These are phyloP conservation scores for Tachuris rubrigastra DNA, from an alignment of 2,113 vertebrate species.

Conservation along the genomic window DNA sequence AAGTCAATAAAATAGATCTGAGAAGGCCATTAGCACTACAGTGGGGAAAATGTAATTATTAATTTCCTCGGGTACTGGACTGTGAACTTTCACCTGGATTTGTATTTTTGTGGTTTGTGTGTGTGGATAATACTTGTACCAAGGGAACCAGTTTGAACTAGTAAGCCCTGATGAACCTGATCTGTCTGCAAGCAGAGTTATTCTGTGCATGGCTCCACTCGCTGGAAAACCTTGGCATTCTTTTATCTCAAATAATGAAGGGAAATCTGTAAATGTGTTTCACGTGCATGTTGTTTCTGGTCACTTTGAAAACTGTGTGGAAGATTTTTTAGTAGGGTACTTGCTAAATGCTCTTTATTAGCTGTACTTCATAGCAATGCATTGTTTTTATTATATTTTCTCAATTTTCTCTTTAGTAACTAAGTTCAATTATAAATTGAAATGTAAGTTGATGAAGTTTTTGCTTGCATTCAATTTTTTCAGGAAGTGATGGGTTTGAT, in stretches of 20 bases:
- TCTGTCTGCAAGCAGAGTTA: neutral
- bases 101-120: neutral
- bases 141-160: neutral
- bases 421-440: neutral
- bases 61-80: neutral
- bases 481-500: conserved; percentile 16
- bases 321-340: neutral
- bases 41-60: neutral
- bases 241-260: neutral
- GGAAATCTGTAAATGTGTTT: neutral
- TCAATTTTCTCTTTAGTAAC: neutral
- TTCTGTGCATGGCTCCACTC: neutral
- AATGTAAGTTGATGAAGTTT: neutral
- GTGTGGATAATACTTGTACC: neutral
- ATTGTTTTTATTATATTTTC: neutral
- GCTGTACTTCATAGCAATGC: neutral
- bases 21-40: neutral
- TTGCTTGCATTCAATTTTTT: conserved; percentile 18
- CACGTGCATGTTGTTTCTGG: rapidly evolving
- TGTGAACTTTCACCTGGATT: neutral
- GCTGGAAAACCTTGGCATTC: neutral
- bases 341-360: neutral
- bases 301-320: neutral
- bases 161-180: neutral
- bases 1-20: neutral